Conservation (phyloP, 2,888 invertebrate genomes). For the Sphinx pinastri region DNA sequence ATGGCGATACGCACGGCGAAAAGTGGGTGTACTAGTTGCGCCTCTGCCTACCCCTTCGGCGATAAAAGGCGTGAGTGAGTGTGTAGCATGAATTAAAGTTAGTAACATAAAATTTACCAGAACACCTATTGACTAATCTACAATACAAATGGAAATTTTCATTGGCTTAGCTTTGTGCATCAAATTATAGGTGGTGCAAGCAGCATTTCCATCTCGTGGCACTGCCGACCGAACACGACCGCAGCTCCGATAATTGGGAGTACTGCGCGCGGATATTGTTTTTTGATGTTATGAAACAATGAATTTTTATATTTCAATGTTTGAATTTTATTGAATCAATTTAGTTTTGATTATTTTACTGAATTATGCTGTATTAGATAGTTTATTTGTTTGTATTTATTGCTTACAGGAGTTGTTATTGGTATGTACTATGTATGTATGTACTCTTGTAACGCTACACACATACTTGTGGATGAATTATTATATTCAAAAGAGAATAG, state of each 20-base stretch:
- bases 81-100: too few relatives aligned
- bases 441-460: too few relatives aligned
- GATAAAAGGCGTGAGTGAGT: too few relatives aligned
- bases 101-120: too few relatives aligned
- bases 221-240: conserved; percentile 54
- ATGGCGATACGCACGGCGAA: too few relatives aligned
- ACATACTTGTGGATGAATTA: too few relatives aligned
- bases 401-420: too few relatives aligned
- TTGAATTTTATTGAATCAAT: not conserved
- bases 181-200: conserved; percentile 30
- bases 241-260: conserved; percentile 58
- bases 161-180: conserved; percentile 27
- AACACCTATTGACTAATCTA: conserved; percentile 8
- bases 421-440: too few relatives aligned
- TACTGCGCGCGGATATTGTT: conserved; percentile 58
- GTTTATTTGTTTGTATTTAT: too few relatives aligned
- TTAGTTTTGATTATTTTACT: not conserved
- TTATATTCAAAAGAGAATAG: not conserved
- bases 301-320: conserved; percentile 21
- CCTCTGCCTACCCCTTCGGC: too few relatives aligned
- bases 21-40: too few relatives aligned
- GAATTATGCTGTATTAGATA: not conserved
- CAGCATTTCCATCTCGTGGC: conserved; percentile 56
- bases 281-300: conserved; percentile 53
- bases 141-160: conserved; percentile 28